Evolutionary conservation across 2,888 invertebrate genomes (phyloP), one percentile per base, ranked within the genome.

Genomic region (Rapana venosa): DNA sequence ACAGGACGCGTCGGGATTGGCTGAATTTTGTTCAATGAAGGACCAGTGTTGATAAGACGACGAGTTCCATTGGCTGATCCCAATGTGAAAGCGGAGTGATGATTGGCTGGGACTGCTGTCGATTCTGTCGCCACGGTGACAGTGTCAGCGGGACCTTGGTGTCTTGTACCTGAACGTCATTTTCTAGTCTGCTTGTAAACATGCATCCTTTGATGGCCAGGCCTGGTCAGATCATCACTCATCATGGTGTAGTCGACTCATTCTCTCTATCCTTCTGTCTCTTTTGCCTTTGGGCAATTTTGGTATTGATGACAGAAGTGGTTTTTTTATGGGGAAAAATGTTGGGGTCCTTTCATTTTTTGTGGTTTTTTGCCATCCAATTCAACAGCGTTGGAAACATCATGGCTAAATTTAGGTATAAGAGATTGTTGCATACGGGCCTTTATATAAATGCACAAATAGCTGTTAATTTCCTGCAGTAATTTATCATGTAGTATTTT

Each of bases 131-230:
- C 47, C 47, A 26, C 8, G 15, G 17, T 79, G 79, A 79, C 79
- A 35, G 17, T 13, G 35, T 35, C 32, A 32, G 5, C 35, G 30
- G 20, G 32, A 13, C 8, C 79, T 79, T 35, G 32, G 79, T 35
- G 32, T 74, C 74, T 32, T 32, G 79, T 32, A 79, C 79, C 79
- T 5, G 15, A 35, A 79, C 35, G 35, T 35, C 79, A 32, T 32
- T 79, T 79, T 79, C 79, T 79, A 32, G 30, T 35, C 79, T 32
- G 79, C 35, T 79, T 79, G 79, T 79, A 35, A 79, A 35, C 32
- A 79, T 35, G 35, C 79, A 32, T 32, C 35, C 35, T 22, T 32
- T 79, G 32, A 79, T 26, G 35, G 32, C 35, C 32, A 17, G 32
- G 79, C 30, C 79, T 79, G 79, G 15, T 66, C 2, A 26, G 30